phyloP scores from a whole-genome alignment of 2,797 vertebrate genomes.

The Epinephelus coioides region DNA sequence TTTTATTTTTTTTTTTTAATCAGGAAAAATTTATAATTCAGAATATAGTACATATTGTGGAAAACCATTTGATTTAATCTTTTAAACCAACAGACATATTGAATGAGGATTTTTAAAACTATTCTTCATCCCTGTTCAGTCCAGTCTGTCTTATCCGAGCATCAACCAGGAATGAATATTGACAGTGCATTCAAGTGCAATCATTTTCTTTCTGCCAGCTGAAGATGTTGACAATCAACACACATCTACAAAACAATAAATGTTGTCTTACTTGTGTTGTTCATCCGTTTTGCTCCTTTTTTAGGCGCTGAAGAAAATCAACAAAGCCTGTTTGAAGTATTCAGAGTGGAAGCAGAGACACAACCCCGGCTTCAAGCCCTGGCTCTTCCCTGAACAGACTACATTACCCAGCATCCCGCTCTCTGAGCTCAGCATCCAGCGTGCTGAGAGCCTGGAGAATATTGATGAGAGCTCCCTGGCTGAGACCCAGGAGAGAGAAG shows the following conservation, averaged over 20 bases:
- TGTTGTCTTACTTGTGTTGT: background rate
- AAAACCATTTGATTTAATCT: background rate
- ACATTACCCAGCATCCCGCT: slow-evolving; percentile 88
- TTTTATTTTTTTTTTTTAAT: background rate
- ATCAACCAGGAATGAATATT: background rate
- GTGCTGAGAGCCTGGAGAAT: slow-evolving; percentile 95
- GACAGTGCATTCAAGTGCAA: slow-evolving; percentile 7
- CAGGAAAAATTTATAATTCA: background rate
- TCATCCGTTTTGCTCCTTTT: slow-evolving; percentile 11
- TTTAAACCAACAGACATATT: background rate
- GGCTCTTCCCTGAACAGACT: slow-evolving; percentile 96
- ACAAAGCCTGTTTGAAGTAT: slow-evolving; percentile 95
- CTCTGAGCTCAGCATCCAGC: slow-evolving; percentile 92
- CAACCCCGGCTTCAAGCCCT: slow-evolving; percentile 91
- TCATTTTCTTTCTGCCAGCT: background rate
- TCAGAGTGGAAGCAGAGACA: slow-evolving; percentile 95
- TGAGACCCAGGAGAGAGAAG: slow-evolving; percentile 86
- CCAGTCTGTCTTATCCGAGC: slow-evolving; percentile 1
- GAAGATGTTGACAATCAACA: background rate
- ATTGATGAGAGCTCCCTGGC: slow-evolving; percentile 93
- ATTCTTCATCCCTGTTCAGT: slow-evolving; percentile 1
- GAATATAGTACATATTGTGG: background rate
- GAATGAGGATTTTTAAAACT: background rate
- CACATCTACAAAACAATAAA: background rate
- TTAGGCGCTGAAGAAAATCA: slow-evolving; percentile 97